A percentile compares a stretch with the other conserved stretches of the same genome.
Evolutionary conservation across 2,797 vertebrate species (phyloP).

Genomic region (Spheniscus humboldti): DNA sequence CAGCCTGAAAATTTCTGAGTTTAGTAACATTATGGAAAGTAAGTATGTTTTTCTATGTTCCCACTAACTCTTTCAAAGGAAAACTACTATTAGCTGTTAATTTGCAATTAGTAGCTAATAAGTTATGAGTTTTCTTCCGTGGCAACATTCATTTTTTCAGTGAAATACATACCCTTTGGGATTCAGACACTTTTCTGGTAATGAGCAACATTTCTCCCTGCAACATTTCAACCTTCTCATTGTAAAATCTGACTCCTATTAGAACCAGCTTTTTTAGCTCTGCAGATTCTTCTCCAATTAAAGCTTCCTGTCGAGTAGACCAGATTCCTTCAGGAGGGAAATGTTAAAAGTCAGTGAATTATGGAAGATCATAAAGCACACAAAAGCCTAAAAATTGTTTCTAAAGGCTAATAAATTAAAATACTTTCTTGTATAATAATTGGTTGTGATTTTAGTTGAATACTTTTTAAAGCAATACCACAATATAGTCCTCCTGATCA

Average conservation of each 20-base stretch:
- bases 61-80: neutral
- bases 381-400: conserved; percentile 1
- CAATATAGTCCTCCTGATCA: neutral
- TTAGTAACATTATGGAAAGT: neutral
- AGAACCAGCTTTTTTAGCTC: conserved; percentile 22
- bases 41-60: neutral
- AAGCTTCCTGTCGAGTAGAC: neutral
- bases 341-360: conserved; percentile 48
- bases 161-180: conserved; percentile 11
- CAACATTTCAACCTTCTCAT: conserved; percentile 47
- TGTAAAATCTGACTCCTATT: conserved; percentile 46
- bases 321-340: conserved; percentile 29
- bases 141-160: neutral
- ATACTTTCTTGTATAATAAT: conserved; percentile 6
- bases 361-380: conserved; percentile 20
- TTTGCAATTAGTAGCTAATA: neutral
- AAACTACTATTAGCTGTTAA: neutral
- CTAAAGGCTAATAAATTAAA: conserved; percentile 21
- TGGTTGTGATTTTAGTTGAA: conserved; percentile 14
- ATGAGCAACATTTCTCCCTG: conserved; percentile 36
- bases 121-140: neutral
- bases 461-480: neutral
- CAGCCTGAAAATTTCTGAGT: neutral
- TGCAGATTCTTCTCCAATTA: conserved; percentile 45
- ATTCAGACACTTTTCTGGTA: conserved; percentile 21